A percentile compares a stretch with the other conserved stretches of the same genome.
These are phyloP conservation scores for Calyptomena viridis DNA, from an alignment of 2,113 vertebrate genomes.

Conservation along the genomic window DNA sequence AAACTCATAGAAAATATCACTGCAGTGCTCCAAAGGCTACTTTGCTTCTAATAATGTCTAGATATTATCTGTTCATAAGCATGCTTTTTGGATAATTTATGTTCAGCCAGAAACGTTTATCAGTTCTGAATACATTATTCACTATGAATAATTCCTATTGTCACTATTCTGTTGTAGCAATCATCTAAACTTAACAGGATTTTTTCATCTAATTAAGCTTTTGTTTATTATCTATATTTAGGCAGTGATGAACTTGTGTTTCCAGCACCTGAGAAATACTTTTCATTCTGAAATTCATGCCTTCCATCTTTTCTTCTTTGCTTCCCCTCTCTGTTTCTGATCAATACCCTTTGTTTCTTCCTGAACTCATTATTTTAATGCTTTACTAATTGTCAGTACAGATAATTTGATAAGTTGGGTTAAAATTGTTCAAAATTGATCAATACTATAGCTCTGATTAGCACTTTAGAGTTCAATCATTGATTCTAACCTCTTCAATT, in stretches of 20 bases:
- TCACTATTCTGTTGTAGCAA: neutral
- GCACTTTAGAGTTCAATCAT: neutral
- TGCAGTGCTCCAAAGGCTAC: neutral
- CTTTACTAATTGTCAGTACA: neutral
- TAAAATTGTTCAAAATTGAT: neutral
- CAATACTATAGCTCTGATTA: neutral
- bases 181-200: neutral
- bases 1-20: neutral
- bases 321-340: neutral
- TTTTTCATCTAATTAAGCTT: neutral
- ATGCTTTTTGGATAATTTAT: neutral
- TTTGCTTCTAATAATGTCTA: neutral
- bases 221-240: neutral
- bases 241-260: neutral
- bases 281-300: neutral
- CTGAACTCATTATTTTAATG: neutral
- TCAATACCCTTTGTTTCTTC: neutral
- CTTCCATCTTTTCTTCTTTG: neutral
- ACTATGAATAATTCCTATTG: neutral
- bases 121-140: neutral
- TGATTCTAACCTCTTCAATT: neutral
- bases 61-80: neutral
- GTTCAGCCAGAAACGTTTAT: neutral
- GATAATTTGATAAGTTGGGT: neutral
- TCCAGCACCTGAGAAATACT: neutral